Evolutionary conservation across 1,140 invertebrate species (phyloP).

Genomic region (Caenorhabditis remanei): DNA sequence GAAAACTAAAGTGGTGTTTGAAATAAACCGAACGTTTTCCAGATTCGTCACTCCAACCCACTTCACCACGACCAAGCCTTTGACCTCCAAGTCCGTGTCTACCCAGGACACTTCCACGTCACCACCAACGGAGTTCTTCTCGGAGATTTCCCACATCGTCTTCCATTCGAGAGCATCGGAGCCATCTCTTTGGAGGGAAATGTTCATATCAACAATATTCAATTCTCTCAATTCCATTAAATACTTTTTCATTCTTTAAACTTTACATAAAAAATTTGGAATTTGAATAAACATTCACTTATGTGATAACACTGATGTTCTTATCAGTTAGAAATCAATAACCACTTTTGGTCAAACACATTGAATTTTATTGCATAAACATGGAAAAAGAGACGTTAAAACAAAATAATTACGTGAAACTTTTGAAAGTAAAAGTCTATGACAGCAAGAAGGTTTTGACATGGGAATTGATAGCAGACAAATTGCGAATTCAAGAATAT

Average conservation of each 20-base stretch:
- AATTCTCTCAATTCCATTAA: constrained; percentile 48
- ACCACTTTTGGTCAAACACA: not conserved
- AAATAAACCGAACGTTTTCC: not conserved
- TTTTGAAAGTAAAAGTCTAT: too few relatives aligned
- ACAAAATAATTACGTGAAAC: too few relatives aligned
- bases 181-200: constrained; percentile 26
- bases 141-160: constrained; percentile 44
- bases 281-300: not conserved
- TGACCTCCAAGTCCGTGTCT: constrained; percentile 45
- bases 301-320: not conserved
- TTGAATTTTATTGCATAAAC: not conserved
- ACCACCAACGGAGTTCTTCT: constrained; percentile 51
- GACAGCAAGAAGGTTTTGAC: too few relatives aligned
- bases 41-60: constrained; percentile 42
- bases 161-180: constrained; percentile 33
- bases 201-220: constrained; percentile 23
- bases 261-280: not conserved
- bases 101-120: constrained; percentile 41
- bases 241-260: not conserved
- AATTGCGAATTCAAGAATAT: too few relatives aligned
- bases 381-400: not conserved
- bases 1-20: not conserved
- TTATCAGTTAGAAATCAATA: not conserved
- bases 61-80: constrained; percentile 45
- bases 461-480: too few relatives aligned